Conservation (phyloP, 2,113 vertebrate species). For the Erinaceus europaeus region DNA sequence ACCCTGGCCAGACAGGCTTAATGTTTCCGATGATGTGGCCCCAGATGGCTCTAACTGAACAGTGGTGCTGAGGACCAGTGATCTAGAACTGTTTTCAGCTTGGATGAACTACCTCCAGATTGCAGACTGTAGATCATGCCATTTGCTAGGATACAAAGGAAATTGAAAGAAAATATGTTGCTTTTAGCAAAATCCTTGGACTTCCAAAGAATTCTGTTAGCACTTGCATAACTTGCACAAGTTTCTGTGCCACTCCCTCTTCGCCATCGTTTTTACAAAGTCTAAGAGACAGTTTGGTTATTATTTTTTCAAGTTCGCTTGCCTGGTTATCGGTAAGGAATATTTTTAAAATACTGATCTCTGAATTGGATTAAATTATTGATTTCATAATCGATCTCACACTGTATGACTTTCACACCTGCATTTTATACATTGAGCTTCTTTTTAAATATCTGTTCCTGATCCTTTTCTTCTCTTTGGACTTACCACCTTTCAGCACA, state of each 20-base stretch:
- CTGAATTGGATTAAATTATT: neutral
- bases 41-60: neutral
- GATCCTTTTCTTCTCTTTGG: neutral
- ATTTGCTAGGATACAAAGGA: constrained; percentile 24
- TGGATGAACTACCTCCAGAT: no score
- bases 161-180: constrained; percentile 28
- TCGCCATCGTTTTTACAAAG: no score
- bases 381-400: neutral
- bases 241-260: no score
- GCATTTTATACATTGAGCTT: constrained; percentile 14
- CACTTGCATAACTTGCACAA: neutral
- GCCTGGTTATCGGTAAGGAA: neutral
- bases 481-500: neutral
- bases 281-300: no score
- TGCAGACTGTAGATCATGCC: constrained; percentile 1
- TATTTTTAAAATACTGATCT: constrained; percentile 13
- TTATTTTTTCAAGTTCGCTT: no score
- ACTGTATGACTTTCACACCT: neutral
- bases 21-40: neutral
- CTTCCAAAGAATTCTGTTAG: constrained; percentile 27
- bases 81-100: neutral
- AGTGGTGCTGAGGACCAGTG: neutral
- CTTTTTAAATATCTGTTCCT: neutral
- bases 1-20: neutral
- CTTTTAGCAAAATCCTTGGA: neutral